Conservation (phyloP, 2,797 vertebrate genomes). For the Poecilia picta region DNA sequence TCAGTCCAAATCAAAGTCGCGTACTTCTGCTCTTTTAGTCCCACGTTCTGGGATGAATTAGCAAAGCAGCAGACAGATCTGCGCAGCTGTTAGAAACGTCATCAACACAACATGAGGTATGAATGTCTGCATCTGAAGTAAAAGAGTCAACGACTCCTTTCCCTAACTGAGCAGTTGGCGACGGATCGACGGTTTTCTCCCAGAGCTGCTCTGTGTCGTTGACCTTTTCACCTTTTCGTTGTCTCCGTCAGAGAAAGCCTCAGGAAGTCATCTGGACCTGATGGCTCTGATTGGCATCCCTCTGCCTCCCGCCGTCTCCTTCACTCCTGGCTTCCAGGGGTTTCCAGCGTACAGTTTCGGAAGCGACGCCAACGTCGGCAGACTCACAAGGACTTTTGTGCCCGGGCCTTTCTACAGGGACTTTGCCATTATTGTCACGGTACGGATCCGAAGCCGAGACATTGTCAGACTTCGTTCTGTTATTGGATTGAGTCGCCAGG, state of each 20-base stretch:
- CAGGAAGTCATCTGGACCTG: slow-evolving; percentile 84
- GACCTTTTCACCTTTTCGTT: background rate
- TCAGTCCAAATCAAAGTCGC: slow-evolving; percentile 58
- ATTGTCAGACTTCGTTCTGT: slow-evolving; percentile 3
- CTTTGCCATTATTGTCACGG: slow-evolving; percentile 84
- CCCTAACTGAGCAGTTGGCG: background rate
- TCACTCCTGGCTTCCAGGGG: slow-evolving; percentile 86
- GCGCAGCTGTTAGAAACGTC: background rate
- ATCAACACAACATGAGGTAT: background rate
- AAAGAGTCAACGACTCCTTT: background rate
- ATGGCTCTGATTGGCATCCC: slow-evolving; percentile 89
- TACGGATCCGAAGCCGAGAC: slow-evolving; percentile 9
- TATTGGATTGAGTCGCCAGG: background rate
- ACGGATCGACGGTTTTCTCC: background rate
- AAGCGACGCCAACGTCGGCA: slow-evolving; percentile 86
- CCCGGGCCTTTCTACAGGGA: slow-evolving; percentile 86
- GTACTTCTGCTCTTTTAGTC: slow-evolving; percentile 12
- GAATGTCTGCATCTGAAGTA: background rate
- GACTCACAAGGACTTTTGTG: slow-evolving; percentile 84
- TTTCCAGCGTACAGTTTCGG: slow-evolving; percentile 89
- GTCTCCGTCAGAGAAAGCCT: slow-evolving; percentile 76
- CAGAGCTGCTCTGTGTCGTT: background rate
- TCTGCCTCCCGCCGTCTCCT: slow-evolving; percentile 88
- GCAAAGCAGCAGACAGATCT: slow-evolving; percentile 14
- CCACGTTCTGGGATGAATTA: slow-evolving; percentile 19